Percentiles rank a stretch among this genome's conserved stretches.
These are phyloP conservation scores for Ptychodera flava DNA, from an alignment of 35 echinoderm and acorn worm species.

Conservation along the genomic window DNA sequence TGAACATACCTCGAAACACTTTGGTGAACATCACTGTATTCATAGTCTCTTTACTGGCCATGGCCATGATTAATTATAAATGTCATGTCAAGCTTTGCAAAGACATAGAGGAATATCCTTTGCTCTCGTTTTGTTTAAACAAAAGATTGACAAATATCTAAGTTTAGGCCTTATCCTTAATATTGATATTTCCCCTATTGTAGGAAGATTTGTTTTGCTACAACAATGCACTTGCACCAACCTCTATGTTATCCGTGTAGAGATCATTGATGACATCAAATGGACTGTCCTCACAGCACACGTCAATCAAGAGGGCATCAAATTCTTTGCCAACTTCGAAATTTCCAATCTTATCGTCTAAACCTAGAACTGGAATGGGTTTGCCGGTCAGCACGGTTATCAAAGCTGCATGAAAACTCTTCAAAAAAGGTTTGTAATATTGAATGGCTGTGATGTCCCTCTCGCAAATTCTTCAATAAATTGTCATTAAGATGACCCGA, in stretches of 20 bases:
- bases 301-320: slow-evolving; percentile 58
- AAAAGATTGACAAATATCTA: background rate
- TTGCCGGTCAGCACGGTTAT: background rate
- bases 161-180: background rate
- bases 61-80: background rate
- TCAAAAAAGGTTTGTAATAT: background rate
- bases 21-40: no score
- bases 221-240: background rate
- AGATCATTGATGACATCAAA: slow-evolving; percentile 38
- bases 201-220: background rate
- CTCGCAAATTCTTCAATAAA: background rate
- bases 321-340: slow-evolving; percentile 87
- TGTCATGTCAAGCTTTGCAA: background rate
- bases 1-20: no score
- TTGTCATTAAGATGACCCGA: background rate
- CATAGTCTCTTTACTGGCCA: background rate
- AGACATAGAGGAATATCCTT: background rate
- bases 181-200: background rate
- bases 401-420: background rate
- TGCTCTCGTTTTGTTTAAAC: background rate
- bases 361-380: slow-evolving; percentile 59
- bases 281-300: slow-evolving; percentile 6
- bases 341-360: slow-evolving; percentile 55
- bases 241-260: slow-evolving; percentile 38
- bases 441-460: background rate